Percentiles rank a stretch among this genome's conserved stretches.
phyloP scores from a whole-genome alignment of 2,113 vertebrate species.

The Microcebus murinus region DNA sequence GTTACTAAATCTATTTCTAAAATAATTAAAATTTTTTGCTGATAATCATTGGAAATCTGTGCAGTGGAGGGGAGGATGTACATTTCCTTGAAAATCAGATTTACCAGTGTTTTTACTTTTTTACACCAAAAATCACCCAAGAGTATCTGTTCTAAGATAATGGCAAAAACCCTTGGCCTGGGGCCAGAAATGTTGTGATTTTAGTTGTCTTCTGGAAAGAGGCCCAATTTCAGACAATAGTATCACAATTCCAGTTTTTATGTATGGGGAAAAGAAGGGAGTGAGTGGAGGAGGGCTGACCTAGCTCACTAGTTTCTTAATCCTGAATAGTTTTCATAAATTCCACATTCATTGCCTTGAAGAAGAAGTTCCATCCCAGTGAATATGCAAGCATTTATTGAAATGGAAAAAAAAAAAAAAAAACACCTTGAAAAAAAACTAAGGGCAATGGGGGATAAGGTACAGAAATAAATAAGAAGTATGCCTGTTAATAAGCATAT shows the following conservation, averaged over 20 bases:
- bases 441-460: too few relatives aligned
- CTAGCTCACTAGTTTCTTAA: not conserved
- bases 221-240: not conserved
- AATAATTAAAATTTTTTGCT: not conserved
- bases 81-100: not conserved
- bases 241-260: not conserved
- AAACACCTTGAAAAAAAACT: not conserved
- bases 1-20: not conserved
- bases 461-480: not conserved
- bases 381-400: not conserved
- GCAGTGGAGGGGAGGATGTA: not conserved
- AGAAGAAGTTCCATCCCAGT: not conserved
- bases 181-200: not conserved
- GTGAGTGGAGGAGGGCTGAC: not conserved
- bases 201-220: not conserved
- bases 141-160: not conserved
- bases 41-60: not conserved
- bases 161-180: not conserved
- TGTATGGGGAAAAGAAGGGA: not conserved
- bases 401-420: not conserved
- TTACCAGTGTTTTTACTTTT: not conserved
- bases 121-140: not conserved
- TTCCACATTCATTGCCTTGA: not conserved
- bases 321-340: not conserved
- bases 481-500: not conserved